Percentiles rank a stretch among this genome's conserved stretches.
Conservation (phyloP, 2,888 invertebrate species). For the Drosophila kambysellisi region DNA sequence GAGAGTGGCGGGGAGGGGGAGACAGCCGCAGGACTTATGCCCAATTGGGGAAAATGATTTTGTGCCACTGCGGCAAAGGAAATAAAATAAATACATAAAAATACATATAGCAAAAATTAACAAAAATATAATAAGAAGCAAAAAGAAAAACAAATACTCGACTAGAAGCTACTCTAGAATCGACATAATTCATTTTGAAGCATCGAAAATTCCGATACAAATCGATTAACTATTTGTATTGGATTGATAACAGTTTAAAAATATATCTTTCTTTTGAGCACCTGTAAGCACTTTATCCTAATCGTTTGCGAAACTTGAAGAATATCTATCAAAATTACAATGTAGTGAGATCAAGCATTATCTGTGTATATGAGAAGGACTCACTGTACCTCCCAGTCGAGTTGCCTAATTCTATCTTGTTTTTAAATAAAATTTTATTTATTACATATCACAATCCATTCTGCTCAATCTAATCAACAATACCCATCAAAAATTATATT, state of each 20-base stretch:
- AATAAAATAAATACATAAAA: constrained; percentile 41
- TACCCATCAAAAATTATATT: neutral
- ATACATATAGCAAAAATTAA: constrained; percentile 20
- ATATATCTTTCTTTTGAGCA: neutral
- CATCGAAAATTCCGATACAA: neutral
- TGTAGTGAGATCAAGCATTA: neutral
- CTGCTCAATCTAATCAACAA: fast-evolving
- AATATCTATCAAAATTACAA: neutral
- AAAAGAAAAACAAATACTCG: neutral
- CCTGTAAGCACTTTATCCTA: no score
- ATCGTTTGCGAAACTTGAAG: neutral
- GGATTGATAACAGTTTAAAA: neutral
- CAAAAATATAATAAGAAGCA: constrained; percentile 13
- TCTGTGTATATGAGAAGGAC: neutral
- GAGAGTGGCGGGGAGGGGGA: neutral
- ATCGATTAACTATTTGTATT: no score
- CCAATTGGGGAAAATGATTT: constrained; percentile 79
- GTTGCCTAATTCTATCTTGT: neutral
- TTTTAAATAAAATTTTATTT: neutral
- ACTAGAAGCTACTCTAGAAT: constrained; percentile 2
- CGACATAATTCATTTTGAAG: neutral
- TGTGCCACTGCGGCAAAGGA: constrained; percentile 75
- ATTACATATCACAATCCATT: neutral
- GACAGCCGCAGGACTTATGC: constrained; percentile 71
- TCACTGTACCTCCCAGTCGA: neutral